Percentiles rank a stretch among this genome's conserved stretches.
Evolutionary conservation across 1,140 invertebrate species (phyloP).

Genomic region (Drosophila kikkawai): DNA sequence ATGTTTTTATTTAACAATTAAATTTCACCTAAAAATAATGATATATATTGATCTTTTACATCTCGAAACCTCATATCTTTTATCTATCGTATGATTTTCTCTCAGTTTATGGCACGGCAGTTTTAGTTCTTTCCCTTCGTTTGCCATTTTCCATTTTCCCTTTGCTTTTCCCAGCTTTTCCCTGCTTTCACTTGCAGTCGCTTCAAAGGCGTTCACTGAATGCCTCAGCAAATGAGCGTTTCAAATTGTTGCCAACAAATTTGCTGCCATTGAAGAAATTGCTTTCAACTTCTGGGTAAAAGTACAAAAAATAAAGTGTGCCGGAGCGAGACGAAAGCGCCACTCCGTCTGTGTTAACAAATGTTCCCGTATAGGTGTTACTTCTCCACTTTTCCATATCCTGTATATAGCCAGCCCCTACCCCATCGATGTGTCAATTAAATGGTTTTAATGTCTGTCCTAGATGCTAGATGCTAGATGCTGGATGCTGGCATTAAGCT

Average conservation of each 20-base stretch:
- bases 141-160: constrained; percentile 27
- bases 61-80: not conserved
- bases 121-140: constrained; percentile 48
- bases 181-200: constrained; percentile 33
- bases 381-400: constrained; percentile 23
- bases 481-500: constrained; percentile 49
- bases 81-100: not conserved
- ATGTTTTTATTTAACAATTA: too few relatives aligned
- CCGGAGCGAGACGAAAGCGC: constrained; percentile 24
- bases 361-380: constrained; percentile 25
- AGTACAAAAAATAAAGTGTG: constrained; percentile 5
- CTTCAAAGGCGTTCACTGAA: constrained; percentile 68
- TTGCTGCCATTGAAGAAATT: constrained; percentile 77
- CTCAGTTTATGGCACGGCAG: constrained; percentile 30
- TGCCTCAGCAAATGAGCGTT: constrained; percentile 72
- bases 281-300: constrained; percentile 39
- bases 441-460: constrained; percentile 70
- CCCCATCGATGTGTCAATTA: constrained; percentile 76
- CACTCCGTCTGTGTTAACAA: constrained; percentile 35
- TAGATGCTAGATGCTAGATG: constrained; percentile 30
- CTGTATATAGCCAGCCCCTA: not conserved
- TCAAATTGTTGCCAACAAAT: constrained; percentile 82
- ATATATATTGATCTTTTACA: not conserved
- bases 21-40: too few relatives aligned
- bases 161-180: constrained; percentile 24